Evolutionary conservation across 2,888 invertebrate genomes (phyloP).

Genomic region (Penaeus monodon): DNA sequence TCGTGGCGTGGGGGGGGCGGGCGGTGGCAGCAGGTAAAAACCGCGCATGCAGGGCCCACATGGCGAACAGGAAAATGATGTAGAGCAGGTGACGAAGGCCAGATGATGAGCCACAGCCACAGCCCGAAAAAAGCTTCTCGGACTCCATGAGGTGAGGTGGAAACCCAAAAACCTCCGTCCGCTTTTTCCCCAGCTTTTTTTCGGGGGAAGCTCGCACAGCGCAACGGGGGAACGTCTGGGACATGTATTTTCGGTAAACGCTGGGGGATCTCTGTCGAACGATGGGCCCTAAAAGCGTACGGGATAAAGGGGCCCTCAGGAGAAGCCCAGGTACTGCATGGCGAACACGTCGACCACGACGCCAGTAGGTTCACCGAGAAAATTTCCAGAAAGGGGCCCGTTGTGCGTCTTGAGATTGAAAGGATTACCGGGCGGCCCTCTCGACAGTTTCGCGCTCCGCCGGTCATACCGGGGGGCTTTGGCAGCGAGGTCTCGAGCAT

Average conservation of each 20-base stretch:
- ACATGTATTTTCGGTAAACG: conserved; percentile 64
- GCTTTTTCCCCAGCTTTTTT: conserved; percentile 59
- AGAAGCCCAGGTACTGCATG: conserved; percentile 61
- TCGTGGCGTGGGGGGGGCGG: conserved; percentile 53
- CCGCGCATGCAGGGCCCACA: conserved; percentile 52
- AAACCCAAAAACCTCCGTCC: conserved; percentile 64
- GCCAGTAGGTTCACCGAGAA: conserved; percentile 50
- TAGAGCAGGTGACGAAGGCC: conserved; percentile 56
- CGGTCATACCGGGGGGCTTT: conserved; percentile 51
- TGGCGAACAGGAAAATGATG: conserved; percentile 54
- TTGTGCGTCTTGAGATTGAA: conserved; percentile 63
- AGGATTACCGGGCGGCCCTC: conserved; percentile 58
- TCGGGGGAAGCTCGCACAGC: conserved; percentile 54
- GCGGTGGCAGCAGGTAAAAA: conserved; percentile 53
- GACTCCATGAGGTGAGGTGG: conserved; percentile 65
- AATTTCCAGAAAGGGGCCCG: conserved; percentile 63
- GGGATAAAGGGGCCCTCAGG: conserved; percentile 57
- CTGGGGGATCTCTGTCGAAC: conserved; percentile 55
- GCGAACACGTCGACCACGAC: conserved; percentile 59
- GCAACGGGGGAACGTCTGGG: conserved; percentile 65
- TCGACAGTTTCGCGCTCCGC: conserved; percentile 58
- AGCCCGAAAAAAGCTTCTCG: conserved; percentile 61
- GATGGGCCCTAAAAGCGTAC: conserved; percentile 56
- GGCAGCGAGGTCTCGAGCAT: conserved; percentile 58
- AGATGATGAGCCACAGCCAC: conserved; percentile 64